Evolutionary conservation across 2,888 invertebrate species (phyloP).

Genomic region (Parnassius mnemosyne): DNA sequence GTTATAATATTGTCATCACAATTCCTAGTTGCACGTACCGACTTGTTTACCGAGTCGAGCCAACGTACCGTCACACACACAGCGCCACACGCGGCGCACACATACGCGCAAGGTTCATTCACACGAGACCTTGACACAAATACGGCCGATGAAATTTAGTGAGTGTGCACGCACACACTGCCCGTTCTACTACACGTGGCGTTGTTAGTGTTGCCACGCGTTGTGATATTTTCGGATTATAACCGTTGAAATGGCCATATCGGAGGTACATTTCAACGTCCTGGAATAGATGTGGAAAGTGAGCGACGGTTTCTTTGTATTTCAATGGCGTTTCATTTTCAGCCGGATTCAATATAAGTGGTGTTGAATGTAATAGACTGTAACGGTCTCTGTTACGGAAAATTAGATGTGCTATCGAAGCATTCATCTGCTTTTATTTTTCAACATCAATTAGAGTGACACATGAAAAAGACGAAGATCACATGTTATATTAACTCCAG

Average conservation of each 20-base stretch:
- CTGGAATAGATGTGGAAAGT: too few species aligned
- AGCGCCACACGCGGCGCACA: conserved; percentile 26
- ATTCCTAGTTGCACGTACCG: background rate
- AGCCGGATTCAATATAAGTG: too few species aligned
- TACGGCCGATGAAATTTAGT: conserved; percentile 49
- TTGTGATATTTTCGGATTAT: background rate
- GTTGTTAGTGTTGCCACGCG: conserved; percentile 7
- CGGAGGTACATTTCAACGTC: too few species aligned
- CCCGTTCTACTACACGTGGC: conserved; percentile 15
- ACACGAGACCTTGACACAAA: conserved; percentile 61
- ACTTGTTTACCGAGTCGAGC: conserved; percentile 1
- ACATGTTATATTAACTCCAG: too few species aligned
- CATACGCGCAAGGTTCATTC: conserved; percentile 52
- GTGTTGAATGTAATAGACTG: too few species aligned
- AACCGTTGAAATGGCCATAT: background rate
- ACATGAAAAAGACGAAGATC: too few species aligned
- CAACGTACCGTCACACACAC: background rate
- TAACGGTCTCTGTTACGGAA: too few species aligned
- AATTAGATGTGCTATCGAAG: too few species aligned
- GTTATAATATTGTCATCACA: background rate
- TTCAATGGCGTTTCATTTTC: too few species aligned
- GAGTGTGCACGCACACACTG: conserved; percentile 36
- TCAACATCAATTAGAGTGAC: too few species aligned
- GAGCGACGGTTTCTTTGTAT: too few species aligned
- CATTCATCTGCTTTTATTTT: too few species aligned